A percentile compares a stretch with the other conserved stretches of the same genome.
Evolutionary conservation across 1,140 invertebrate species (phyloP).

Genomic region (Nasonia vitripennis): DNA sequence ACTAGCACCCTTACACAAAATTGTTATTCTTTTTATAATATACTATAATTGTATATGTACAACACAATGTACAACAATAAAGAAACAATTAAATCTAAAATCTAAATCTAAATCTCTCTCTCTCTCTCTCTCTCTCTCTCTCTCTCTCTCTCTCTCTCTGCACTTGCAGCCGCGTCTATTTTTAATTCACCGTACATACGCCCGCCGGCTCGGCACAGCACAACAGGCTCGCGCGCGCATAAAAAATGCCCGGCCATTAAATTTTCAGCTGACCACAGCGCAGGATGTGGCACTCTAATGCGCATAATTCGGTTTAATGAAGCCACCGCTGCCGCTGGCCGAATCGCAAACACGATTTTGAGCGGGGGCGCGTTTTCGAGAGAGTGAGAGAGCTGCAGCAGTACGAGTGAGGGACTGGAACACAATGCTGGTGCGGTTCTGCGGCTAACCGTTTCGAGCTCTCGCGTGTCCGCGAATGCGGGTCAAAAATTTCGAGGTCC

Average conservation of each 20-base stretch:
- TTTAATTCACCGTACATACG: slow-evolving; percentile 8
- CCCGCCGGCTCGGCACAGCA: neutral
- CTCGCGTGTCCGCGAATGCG: neutral
- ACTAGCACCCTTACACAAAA: no score
- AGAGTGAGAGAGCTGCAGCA: no score
- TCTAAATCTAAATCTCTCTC: no score
- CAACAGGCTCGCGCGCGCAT: neutral
- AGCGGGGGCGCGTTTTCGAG: neutral
- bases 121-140: no score
- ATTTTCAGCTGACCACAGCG: neutral
- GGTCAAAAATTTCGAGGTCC: neutral
- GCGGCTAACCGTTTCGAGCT: slow-evolving; percentile 37
- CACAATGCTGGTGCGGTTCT: slow-evolving; percentile 21
- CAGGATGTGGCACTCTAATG: slow-evolving; percentile 29
- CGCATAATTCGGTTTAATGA: slow-evolving; percentile 45
- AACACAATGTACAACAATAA: no score
- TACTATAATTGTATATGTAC: no score
- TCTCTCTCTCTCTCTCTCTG: neutral
- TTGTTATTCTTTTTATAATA: no score
- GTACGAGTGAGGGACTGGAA: neutral
- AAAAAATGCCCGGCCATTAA: slow-evolving; percentile 30
- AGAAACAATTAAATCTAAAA: no score
- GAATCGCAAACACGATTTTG: slow-evolving; percentile 32
- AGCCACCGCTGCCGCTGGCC: neutral
- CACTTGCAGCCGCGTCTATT: neutral